Conservation (phyloP, 2,113 vertebrate species). For the Ceratotherium simum region DNA sequence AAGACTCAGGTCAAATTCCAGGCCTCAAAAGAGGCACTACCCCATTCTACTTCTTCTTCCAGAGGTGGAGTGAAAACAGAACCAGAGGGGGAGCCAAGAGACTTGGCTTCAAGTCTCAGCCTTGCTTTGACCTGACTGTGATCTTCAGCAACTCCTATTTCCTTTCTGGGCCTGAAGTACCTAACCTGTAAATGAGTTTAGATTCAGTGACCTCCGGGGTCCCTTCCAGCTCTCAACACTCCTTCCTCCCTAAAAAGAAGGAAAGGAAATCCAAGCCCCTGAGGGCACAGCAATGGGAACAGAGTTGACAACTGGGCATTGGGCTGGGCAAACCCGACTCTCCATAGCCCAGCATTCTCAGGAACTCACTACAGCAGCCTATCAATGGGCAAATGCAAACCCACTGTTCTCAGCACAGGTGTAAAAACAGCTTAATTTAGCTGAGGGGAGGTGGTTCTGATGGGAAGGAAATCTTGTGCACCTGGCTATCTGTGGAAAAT, state of each 20-base stretch:
- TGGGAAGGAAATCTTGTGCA: neutral
- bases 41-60: neutral
- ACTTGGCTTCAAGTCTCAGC: neutral
- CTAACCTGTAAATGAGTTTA: neutral
- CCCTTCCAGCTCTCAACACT: neutral
- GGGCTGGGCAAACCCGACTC: neutral
- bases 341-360: neutral
- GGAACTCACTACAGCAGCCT: neutral
- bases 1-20: conserved; percentile 28
- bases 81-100: neutral
- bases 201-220: neutral
- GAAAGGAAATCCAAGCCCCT: neutral
- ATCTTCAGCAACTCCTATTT: neutral
- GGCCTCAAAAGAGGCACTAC: neutral
- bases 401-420: neutral
- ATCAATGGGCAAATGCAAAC: neutral
- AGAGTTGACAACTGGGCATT: neutral
- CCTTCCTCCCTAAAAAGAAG: neutral
- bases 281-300: neutral
- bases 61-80: neutral
- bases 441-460: neutral
- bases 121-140: neutral
- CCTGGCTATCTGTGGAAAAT: neutral
- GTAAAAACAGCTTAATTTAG: neutral
- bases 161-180: neutral